Conservation (phyloP, 2,113 vertebrate genomes). For the Gymnarchus niloticus region DNA sequence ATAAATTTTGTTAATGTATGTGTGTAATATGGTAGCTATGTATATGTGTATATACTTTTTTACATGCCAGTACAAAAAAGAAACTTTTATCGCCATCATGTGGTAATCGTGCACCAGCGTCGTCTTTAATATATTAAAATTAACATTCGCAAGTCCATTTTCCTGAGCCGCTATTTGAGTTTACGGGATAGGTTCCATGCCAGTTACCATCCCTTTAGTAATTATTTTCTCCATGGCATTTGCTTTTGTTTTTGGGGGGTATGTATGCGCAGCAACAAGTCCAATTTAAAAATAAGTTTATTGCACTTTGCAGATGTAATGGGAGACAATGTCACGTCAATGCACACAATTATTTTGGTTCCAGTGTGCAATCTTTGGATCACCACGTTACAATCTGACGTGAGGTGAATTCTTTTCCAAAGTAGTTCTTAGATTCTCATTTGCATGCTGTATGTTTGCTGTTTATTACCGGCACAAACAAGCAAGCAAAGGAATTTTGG, state of each 20-base stretch:
- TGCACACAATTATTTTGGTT: neutral
- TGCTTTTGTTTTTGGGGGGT: too few relatives aligned
- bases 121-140: neutral
- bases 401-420: neutral
- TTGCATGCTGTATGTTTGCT: neutral
- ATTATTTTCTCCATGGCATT: neutral
- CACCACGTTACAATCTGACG: neutral
- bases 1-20: neutral
- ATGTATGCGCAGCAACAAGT: neutral
- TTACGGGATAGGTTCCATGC: neutral
- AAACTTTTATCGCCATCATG: slow-evolving; percentile 10
- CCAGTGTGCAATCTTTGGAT: neutral
- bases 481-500: neutral
- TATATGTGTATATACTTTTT: neutral
- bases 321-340: too few relatives aligned
- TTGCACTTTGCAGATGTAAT: neutral
- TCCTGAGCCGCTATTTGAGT: neutral
- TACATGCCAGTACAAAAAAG: neutral
- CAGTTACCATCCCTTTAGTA: neutral
- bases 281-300: neutral
- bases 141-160: neutral
- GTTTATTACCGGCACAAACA: neutral
- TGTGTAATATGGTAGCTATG: neutral
- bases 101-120: slow-evolving; percentile 9
- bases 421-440: neutral